These are phyloP conservation scores for Trichoplusia ni DNA, from an alignment of 1,140 invertebrate species.

Conservation along the genomic window DNA sequence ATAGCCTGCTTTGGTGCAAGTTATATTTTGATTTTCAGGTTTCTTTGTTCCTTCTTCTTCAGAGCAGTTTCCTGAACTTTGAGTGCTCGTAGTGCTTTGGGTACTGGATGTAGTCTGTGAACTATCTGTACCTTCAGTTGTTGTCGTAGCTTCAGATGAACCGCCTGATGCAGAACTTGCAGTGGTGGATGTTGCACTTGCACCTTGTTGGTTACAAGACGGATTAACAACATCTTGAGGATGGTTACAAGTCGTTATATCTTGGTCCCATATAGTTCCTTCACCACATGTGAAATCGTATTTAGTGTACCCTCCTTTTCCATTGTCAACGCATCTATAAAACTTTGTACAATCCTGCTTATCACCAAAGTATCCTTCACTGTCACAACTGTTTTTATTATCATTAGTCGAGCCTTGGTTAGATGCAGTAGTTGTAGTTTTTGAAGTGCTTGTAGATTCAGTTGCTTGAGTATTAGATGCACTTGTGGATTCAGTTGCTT, in stretches of 20 bases:
- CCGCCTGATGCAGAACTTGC: slow-evolving; percentile 19
- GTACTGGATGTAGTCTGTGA: slow-evolving; percentile 26
- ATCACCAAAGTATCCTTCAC: slow-evolving; percentile 86
- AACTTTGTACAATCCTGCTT: slow-evolving; percentile 86
- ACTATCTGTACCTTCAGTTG: background rate
- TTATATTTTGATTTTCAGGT: slow-evolving; percentile 56
- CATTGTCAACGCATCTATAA: slow-evolving; percentile 87
- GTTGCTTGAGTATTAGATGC: slow-evolving; percentile 22
- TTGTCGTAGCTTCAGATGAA: background rate
- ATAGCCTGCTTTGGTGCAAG: slow-evolving; percentile 83
- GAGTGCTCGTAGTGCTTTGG: slow-evolving; percentile 39
- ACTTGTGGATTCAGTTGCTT: slow-evolving; percentile 19
- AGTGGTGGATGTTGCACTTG: slow-evolving; percentile 34
- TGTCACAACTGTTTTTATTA: slow-evolving; percentile 52
- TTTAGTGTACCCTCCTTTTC: slow-evolving; percentile 81
- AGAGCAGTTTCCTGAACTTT: slow-evolving; percentile 42
- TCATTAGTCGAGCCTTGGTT: slow-evolving; percentile 15
- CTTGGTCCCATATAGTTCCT: slow-evolving; percentile 84
- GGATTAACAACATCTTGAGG: slow-evolving; percentile 66
- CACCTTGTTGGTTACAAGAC: slow-evolving; percentile 50
- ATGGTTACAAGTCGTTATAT: slow-evolving; percentile 80
- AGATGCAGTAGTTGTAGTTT: slow-evolving; percentile 31
- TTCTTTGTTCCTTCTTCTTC: slow-evolving; percentile 46
- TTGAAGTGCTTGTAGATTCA: slow-evolving; percentile 43
- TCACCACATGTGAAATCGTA: slow-evolving; percentile 84